A percentile compares a stretch with the other conserved stretches of the same genome.
These are phyloP conservation scores for Calcarius lapponicus DNA, from an alignment of 2,797 vertebrate species.

Conservation along the genomic window DNA sequence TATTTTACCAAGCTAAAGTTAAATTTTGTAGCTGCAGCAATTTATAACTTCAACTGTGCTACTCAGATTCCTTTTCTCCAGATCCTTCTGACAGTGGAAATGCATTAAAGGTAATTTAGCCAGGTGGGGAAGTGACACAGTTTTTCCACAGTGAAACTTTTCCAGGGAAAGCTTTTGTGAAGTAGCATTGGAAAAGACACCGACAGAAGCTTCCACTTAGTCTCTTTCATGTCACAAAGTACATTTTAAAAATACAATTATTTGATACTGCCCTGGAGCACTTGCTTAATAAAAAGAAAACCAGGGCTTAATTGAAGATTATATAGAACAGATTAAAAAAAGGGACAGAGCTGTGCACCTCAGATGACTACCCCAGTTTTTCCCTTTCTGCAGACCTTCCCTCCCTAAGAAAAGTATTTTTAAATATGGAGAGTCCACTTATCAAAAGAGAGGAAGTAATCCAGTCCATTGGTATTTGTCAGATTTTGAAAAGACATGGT, in stretches of 20 bases:
- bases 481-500: neutral
- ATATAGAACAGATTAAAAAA: neutral
- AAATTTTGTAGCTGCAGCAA: neutral
- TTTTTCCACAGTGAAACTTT: slow-evolving; percentile 45
- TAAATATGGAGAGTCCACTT: neutral
- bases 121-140: neutral
- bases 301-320: neutral
- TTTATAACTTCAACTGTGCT: neutral
- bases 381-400: neutral
- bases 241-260: neutral
- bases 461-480: neutral
- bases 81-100: neutral
- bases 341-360: neutral
- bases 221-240: neutral
- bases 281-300: slow-evolving; percentile 34
- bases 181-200: slow-evolving; percentile 7
- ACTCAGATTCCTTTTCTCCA: neutral
- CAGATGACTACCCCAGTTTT: neutral
- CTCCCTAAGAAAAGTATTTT: neutral
- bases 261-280: neutral
- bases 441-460: neutral
- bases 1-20: neutral
- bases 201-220: slow-evolving; percentile 21
- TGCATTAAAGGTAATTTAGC: neutral
- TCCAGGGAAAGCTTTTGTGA: slow-evolving; percentile 15